Percentiles rank a stretch among this genome's conserved stretches.
Conservation (phyloP, 2,888 invertebrate genomes). For the Chrysomela aeneicollis region DNA sequence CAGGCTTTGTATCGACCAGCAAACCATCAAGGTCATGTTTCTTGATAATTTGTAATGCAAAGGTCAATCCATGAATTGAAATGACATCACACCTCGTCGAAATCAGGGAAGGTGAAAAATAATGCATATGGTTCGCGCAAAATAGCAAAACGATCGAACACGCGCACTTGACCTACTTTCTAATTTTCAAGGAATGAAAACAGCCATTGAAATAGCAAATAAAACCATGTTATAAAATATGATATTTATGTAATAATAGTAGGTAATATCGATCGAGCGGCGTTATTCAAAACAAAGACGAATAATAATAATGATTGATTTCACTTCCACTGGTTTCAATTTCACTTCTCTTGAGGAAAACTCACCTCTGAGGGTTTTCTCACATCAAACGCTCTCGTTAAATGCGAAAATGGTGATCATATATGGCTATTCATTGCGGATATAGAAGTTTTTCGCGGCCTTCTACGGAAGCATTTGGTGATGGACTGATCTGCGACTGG, state of each 20-base stretch:
- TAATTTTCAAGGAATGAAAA: slow-evolving; percentile 19
- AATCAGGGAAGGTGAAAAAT: neutral
- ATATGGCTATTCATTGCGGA: no score
- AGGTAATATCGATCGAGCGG: no score
- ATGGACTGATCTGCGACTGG: neutral
- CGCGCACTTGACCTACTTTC: slow-evolving; percentile 19
- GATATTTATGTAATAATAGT: no score
- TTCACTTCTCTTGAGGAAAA: neutral
- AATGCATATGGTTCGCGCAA: neutral
- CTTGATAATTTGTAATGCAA: neutral
- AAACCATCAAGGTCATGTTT: neutral
- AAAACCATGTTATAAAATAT: no score
- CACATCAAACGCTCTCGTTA: neutral
- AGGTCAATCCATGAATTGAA: neutral
- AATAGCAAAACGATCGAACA: slow-evolving; percentile 6
- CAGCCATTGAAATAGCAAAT: no score
- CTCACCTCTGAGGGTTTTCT: neutral
- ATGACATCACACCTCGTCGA: neutral
- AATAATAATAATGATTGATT: no score
- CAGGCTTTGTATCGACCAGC: no score
- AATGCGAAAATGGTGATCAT: no score
- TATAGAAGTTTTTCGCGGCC: neutral
- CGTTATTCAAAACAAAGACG: no score
- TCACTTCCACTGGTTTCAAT: no score
- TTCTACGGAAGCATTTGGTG: neutral